Percentiles rank a stretch among this genome's conserved stretches.
phyloP scores from a whole-genome alignment of 2,888 invertebrate species.

The Orchesella flavescens region DNA sequence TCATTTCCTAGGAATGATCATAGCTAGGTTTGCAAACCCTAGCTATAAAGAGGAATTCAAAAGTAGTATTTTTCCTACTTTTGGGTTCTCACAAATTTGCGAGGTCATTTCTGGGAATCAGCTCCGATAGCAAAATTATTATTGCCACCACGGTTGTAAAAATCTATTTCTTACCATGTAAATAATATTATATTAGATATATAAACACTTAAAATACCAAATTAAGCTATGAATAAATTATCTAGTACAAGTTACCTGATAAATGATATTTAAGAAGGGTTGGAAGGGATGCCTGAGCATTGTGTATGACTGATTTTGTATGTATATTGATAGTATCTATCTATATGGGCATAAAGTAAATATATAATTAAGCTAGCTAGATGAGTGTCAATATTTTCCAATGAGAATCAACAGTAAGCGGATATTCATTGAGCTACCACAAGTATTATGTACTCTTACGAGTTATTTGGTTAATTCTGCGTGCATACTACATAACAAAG shows the following conservation, averaged over 20 bases:
- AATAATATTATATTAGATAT: not conserved
- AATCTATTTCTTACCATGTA: not conserved
- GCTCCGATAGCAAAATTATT: not conserved
- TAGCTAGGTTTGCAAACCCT: not conserved
- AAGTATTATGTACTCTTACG: not conserved
- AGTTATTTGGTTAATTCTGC: too few relatives aligned
- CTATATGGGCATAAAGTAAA: not conserved
- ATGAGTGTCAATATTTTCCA: too few relatives aligned
- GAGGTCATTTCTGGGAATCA: not conserved
- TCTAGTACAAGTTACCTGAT: not conserved
- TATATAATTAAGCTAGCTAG: not conserved
- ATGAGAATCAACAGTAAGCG: too few relatives aligned
- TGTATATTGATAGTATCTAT: not conserved
- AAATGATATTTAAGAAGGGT: not conserved
- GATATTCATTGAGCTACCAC: not conserved
- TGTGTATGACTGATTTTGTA: not conserved
- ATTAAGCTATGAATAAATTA: not conserved
- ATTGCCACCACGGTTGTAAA: not conserved
- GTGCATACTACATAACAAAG: too few relatives aligned
- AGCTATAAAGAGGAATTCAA: not conserved
- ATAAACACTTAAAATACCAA: not conserved
- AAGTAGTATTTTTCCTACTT: not conserved
- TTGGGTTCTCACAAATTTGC: not conserved
- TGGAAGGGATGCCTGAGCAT: not conserved
- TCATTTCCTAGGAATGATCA: not conserved